These are phyloP conservation scores for Reticulitermes speratus DNA, from an alignment of 1,140 invertebrate species.

Conservation along the genomic window DNA sequence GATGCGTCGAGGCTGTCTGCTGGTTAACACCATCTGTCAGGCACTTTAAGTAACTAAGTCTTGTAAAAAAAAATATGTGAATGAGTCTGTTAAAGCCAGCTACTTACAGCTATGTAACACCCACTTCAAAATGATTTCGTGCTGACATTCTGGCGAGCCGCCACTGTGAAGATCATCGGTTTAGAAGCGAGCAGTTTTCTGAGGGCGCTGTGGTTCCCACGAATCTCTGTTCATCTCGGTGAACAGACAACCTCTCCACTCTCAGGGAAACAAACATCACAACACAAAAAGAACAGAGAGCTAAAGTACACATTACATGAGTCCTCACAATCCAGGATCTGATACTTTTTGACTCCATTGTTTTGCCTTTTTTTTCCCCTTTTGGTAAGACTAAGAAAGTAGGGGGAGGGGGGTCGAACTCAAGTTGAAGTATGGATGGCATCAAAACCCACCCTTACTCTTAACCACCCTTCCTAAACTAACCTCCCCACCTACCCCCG, in stretches of 20 bases:
- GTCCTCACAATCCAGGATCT: not conserved
- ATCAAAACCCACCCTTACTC: conserved; percentile 8
- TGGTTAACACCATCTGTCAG: too few species aligned
- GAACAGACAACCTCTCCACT: conserved; percentile 5
- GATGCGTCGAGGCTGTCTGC: too few species aligned
- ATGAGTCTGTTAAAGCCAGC: too few species aligned
- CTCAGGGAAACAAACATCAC: conserved; percentile 8
- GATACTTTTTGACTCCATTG: conserved; percentile 26
- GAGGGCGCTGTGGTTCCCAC: not conserved
- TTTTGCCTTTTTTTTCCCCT: not conserved
- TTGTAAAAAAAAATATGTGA: too few species aligned
- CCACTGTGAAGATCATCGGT: too few species aligned
- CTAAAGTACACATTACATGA: conserved; percentile 5
- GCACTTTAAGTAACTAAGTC: too few species aligned
- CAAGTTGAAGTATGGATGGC: conserved; percentile 10
- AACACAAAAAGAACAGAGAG: conserved; percentile 15
- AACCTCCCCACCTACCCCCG: not conserved
- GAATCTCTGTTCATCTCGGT: not conserved
- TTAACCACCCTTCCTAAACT: conserved; percentile 18
- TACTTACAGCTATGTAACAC: too few species aligned
- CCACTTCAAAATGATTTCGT: too few species aligned
- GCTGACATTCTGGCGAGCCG: too few species aligned
- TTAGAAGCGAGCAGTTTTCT: not conserved
- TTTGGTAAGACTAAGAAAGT: conserved; percentile 10
- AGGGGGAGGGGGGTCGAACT: not conserved